These are phyloP conservation scores for Megalops cyprinoides DNA, from an alignment of 2,797 vertebrate species.

Conservation along the genomic window DNA sequence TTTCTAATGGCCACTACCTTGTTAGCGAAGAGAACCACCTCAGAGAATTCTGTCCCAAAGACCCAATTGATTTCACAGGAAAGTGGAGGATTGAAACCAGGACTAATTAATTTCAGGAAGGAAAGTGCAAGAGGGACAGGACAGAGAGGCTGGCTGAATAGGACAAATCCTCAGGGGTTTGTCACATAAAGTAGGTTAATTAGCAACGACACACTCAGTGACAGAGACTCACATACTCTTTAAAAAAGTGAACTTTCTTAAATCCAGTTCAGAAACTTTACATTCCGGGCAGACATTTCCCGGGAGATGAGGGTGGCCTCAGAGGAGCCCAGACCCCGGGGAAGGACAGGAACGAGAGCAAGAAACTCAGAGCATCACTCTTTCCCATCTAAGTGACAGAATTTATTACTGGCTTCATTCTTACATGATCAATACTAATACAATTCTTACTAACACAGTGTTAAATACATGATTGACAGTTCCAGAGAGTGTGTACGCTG, in stretches of 20 bases:
- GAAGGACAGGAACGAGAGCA: too few relatives aligned
- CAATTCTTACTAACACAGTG: too few relatives aligned
- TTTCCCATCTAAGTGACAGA: too few relatives aligned
- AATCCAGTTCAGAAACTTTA: slow-evolving; percentile 9
- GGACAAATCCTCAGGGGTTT: background rate
- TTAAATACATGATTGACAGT: too few relatives aligned
- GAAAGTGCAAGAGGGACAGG: background rate
- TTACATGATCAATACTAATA: too few relatives aligned
- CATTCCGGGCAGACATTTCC: too few relatives aligned
- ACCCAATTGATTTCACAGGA: slow-evolving; percentile 12
- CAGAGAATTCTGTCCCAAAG: background rate
- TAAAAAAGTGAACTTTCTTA: background rate
- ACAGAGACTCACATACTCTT: slow-evolving; percentile 6
- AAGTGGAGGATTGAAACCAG: background rate
- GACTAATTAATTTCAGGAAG: slow-evolving; percentile 19
- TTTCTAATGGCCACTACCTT: background rate
- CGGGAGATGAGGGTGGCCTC: too few relatives aligned
- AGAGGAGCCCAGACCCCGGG: background rate
- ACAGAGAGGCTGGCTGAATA: background rate
- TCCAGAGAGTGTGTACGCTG: too few relatives aligned
- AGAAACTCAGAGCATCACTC: too few relatives aligned
- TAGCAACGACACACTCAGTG: slow-evolving; percentile 11
- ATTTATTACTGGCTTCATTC: too few relatives aligned
- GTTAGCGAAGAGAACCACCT: background rate
- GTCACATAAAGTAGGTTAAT: slow-evolving; percentile 30